A percentile compares a stretch with the other conserved stretches of the same genome.
These are phyloP conservation scores for Philereme vetulata DNA, from an alignment of 2,888 invertebrate genomes.

Conservation along the genomic window DNA sequence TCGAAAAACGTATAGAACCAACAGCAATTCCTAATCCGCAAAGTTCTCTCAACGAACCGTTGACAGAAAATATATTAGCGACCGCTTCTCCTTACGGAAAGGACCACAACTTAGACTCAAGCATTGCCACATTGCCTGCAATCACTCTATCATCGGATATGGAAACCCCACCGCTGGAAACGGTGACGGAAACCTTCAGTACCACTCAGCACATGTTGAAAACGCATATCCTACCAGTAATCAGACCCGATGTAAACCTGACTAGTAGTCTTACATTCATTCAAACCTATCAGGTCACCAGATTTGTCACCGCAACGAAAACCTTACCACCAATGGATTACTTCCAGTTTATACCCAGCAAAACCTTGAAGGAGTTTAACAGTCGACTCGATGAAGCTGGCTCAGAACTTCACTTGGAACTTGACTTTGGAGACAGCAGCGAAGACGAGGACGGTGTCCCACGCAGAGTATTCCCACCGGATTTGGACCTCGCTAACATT, in stretches of 20 bases:
- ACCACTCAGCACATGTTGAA: slow-evolving; percentile 94
- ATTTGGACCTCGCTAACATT: slow-evolving; percentile 88
- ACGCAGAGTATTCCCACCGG: slow-evolving; percentile 84
- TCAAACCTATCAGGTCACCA: slow-evolving; percentile 94
- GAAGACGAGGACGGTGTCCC: slow-evolving; percentile 83
- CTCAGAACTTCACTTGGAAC: slow-evolving; percentile 92
- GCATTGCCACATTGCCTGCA: slow-evolving; percentile 92
- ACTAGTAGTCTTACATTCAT: slow-evolving; percentile 92
- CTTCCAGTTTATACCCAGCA: slow-evolving; percentile 93
- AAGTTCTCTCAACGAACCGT: slow-evolving; percentile 88
- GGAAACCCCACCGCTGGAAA: slow-evolving; percentile 94
- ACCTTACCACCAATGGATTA: slow-evolving; percentile 94
- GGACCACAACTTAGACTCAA: slow-evolving; percentile 88
- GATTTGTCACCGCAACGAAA: slow-evolving; percentile 95
- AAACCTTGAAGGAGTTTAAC: slow-evolving; percentile 94
- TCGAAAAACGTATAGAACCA: slow-evolving; percentile 90
- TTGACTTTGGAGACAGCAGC: slow-evolving; percentile 93
- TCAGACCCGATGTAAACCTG: slow-evolving; percentile 86
- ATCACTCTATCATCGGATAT: slow-evolving; percentile 89
- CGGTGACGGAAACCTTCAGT: slow-evolving; percentile 95
- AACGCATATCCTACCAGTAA: slow-evolving; percentile 94
- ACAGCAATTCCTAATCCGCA: slow-evolving; percentile 80
- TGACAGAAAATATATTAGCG: slow-evolving; percentile 94
- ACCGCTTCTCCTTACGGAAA: slow-evolving; percentile 90
- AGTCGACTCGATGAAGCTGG: slow-evolving; percentile 94